Conservation (phyloP, 2,888 invertebrate genomes). For the Spilarctia lutea region DNA sequence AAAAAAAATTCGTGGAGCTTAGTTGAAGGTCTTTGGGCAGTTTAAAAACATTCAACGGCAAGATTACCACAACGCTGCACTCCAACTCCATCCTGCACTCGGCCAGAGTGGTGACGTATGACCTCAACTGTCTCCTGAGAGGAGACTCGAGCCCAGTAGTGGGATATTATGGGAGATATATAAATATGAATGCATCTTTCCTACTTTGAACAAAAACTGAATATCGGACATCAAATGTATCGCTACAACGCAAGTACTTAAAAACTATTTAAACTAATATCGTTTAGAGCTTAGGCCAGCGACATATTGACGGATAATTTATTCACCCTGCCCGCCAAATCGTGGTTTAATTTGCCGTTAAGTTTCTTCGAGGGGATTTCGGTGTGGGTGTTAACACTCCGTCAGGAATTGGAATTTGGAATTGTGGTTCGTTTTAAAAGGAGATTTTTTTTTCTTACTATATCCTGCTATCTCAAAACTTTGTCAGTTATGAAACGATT, state of each 20-base stretch:
- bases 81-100: too few species aligned
- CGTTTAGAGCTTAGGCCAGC: slow-evolving; percentile 58
- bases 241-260: not conserved
- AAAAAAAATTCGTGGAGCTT: too few species aligned
- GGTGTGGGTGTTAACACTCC: slow-evolving; percentile 58
- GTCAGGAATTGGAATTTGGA: slow-evolving; percentile 19
- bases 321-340: slow-evolving; percentile 70
- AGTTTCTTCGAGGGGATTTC: slow-evolving; percentile 67
- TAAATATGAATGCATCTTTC: not conserved
- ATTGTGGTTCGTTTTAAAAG: slow-evolving; percentile 13
- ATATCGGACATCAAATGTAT: not conserved
- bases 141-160: too few species aligned
- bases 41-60: too few species aligned
- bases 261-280: slow-evolving; percentile 54
- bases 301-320: slow-evolving; percentile 37
- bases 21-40: too few species aligned
- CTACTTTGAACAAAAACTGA: not conserved
- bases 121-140: too few species aligned
- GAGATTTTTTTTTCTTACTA: not conserved
- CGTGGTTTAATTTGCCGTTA: slow-evolving; percentile 79
- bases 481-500: not conserved
- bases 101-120: too few species aligned
- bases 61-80: too few species aligned
- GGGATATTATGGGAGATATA: too few species aligned
- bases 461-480: not conserved